Base-by-base conservation (phyloP, 2,797 vertebrate genomes). In the Sardinella longiceps region DNA sequence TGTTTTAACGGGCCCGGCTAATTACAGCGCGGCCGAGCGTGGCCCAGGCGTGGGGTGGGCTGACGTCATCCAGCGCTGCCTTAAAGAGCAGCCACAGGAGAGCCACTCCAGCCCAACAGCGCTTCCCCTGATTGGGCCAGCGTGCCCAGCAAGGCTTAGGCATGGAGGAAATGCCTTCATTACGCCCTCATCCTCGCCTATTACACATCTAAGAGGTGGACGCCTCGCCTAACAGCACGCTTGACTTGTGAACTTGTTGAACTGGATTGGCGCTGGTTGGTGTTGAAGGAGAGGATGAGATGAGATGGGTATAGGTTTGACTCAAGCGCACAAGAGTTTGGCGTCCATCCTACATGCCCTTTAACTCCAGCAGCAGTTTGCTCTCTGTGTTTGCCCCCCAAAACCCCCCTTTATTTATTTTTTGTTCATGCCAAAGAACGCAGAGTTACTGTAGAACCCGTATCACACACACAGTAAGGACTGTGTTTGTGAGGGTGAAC, bases 31-130 rank as follows among this genome's bases (percentile, higher is more conserved):
- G 33, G 33, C 66, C 33, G 30, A n/a, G n/a, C n/a, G n/a, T n/a
- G 33, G 33, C 3, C 5, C 70, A 39, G 70, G 33, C 70, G 37
- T 23, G 30, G 33, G 70, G 33, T 43, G 70, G 33, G 15, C 70
- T 77, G 70, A 77, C 70, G 70, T 77, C 70, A n/a, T n/a, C n/a
- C n/a, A 77, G 37, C 33, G 37, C 37, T 43, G 70, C 70, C 33
- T 43, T 77, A 77, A 43, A 77, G 70, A 77, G 33, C 37, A 9
- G 37, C 20, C 70, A 43, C 37, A 77, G 37, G 70, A 77, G 70
- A 77, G 70, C 70, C 18, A 20, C 70, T 77, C 33, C 1, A 14
- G 18, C 18, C 70, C 23, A 77, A 43, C 70, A 43, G 70, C 70
- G 5, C 70, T 77, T 77, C 37, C 70, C 15, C 33, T 20, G 33